Conservation (phyloP, 2,888 invertebrate genomes). For the Nephrocerus scutellatus region DNA sequence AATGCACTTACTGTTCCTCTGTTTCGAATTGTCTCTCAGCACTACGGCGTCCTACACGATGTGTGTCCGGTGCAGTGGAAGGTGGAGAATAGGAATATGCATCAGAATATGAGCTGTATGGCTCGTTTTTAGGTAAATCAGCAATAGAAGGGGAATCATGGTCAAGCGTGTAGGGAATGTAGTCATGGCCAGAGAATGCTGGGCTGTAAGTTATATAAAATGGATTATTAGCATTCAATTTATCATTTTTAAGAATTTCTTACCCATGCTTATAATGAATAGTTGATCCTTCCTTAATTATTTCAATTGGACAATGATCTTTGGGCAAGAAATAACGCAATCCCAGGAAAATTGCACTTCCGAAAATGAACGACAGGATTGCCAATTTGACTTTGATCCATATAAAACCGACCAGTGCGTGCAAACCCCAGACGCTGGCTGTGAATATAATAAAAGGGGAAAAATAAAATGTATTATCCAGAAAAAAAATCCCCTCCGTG, state of each 20-base stretch:
- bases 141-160: slow-evolving; percentile 18
- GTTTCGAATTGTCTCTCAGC: slow-evolving; percentile 23
- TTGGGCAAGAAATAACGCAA: slow-evolving; percentile 37
- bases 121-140: slow-evolving; percentile 20
- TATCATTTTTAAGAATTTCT: slow-evolving; percentile 18
- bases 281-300: slow-evolving; percentile 25
- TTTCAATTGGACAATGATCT: slow-evolving; percentile 29
- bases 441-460: slow-evolving; percentile 10
- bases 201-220: slow-evolving; percentile 23
- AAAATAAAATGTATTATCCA: too few species aligned
- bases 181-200: slow-evolving; percentile 32
- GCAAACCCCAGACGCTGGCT: slow-evolving; percentile 38
- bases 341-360: slow-evolving; percentile 41
- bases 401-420: slow-evolving; percentile 40
- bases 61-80: slow-evolving; percentile 12
- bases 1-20: slow-evolving; percentile 37
- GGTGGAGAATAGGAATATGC: slow-evolving; percentile 17
- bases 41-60: slow-evolving; percentile 27
- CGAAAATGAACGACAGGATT: slow-evolving; percentile 42
- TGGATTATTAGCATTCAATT: too few species aligned
- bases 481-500: slow-evolving; percentile 14
- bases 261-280: slow-evolving; percentile 43
- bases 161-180: slow-evolving; percentile 32
- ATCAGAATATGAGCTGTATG: slow-evolving; percentile 20
- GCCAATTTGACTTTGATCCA: slow-evolving; percentile 45